Base-by-base conservation (phyloP, 2,113 vertebrate species). In the Pteronura brasiliensis region DNA sequence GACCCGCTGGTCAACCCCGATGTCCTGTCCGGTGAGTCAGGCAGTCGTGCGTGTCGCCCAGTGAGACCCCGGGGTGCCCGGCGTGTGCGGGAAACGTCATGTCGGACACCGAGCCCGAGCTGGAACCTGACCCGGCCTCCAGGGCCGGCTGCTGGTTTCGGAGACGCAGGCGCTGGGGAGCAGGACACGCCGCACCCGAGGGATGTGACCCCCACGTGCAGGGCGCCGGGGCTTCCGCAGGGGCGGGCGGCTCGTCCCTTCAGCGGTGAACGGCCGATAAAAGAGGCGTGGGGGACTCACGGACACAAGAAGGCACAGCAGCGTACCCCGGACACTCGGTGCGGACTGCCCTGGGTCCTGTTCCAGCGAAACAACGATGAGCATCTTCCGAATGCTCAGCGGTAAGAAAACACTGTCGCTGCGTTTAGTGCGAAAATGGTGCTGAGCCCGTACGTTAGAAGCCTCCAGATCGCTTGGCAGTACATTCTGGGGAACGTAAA, bases 291-390 rank as follows among this genome's bases (percentile, higher is more conserved):
- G 39, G 85, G 47, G 6, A 21, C 4, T 2, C 27, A 25, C 4
- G 3, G 27, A 31, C 2, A 4, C 15, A n/a, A 34, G n/a, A 39
- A 10, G 80, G 49, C 47, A 11, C 23, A 17, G 71, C 6, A 2
- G 2, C 20, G 0, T 8, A 0, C 14, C 29, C 71, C 20, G 0
- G 20, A 14, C 0, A 12, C 36, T 23, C 31, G 4, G 23, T 6
- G 65, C 4, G 2, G 9, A 29, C n/a, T 10, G 1, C 12, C 7
- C 13, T 18, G 36, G 39, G 18, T 39, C 47, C 9, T 10, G 25
- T 23, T 13, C 23, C 6, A 3, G 29, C 25, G 9, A 12, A 21
- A 17, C 4, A 3, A 9, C 34, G 1, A n/a, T 0, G 9, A 20
- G 4, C 17, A 17, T 17, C 67, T 34, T 39, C 6, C 0, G 3